Percentiles rank a stretch among this genome's conserved stretches.
phyloP scores from a whole-genome alignment of 2,888 invertebrate genomes.

The Drosophila sordidula region DNA sequence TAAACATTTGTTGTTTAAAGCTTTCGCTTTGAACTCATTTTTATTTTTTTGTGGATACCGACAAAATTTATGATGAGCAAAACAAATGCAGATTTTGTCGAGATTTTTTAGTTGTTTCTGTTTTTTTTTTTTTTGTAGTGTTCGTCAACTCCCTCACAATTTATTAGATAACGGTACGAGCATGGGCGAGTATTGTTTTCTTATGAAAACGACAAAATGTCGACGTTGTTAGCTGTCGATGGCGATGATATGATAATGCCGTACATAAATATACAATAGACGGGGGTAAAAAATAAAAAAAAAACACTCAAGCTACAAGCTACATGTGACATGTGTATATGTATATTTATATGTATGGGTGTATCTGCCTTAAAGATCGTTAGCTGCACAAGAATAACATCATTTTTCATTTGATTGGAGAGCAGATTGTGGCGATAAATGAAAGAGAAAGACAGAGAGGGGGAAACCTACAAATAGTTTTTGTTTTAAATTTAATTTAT shows the following conservation, averaged over 20 bases:
- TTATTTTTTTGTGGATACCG: constrained; percentile 30
- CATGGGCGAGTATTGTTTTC: constrained; percentile 45
- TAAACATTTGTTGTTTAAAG: constrained; percentile 29
- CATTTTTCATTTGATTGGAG: constrained; percentile 59
- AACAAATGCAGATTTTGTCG: constrained; percentile 66
- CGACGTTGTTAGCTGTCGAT: constrained; percentile 75
- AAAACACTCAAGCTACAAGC: background rate
- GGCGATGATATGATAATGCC: constrained; percentile 73
- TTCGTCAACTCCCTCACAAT: constrained; percentile 73
- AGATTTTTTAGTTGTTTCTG: constrained; percentile 16
- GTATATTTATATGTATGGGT: constrained; percentile 29
- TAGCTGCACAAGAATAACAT: constrained; percentile 54
- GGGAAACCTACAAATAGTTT: constrained; percentile 6
- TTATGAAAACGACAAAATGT: constrained; percentile 74
- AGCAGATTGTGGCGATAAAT: constrained; percentile 33
- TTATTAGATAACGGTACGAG: constrained; percentile 71
- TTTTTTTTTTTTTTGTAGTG: constrained; percentile 26
- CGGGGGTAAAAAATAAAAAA: constrained; percentile 13
- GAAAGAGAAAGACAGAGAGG: background rate
- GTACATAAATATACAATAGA: constrained; percentile 54
- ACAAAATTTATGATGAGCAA: constrained; percentile 62
- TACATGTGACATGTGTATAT: constrained; percentile 4
- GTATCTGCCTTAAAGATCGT: constrained; percentile 65
- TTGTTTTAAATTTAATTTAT: constrained; percentile 33
- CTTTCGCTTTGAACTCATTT: constrained; percentile 74